These are phyloP conservation scores for Alethe diademata DNA, from an alignment of 2,113 vertebrate genomes.

Conservation along the genomic window DNA sequence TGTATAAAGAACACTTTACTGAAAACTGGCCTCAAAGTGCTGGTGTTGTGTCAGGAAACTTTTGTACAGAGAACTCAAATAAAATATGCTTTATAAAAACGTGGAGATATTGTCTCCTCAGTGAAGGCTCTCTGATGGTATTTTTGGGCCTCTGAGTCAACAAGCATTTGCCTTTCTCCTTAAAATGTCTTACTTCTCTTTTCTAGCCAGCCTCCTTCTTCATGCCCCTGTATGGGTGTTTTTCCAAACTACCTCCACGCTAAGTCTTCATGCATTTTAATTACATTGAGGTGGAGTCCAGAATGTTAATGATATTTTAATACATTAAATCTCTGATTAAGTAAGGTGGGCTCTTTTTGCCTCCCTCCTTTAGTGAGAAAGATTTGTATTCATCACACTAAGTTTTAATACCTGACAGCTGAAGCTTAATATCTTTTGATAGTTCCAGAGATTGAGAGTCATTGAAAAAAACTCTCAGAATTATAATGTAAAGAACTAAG, in stretches of 20 bases:
- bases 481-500: not conserved
- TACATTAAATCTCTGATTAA: not conserved
- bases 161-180: not conserved
- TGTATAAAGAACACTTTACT: not conserved
- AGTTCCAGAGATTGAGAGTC: not conserved
- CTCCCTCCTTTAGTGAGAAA: not conserved
- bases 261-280: not conserved
- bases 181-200: not conserved
- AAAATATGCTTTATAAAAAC: not conserved
- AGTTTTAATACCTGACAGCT: not conserved
- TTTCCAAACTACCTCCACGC: not conserved
- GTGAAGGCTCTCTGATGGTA: not conserved
- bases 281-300: not conserved
- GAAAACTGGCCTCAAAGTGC: not conserved
- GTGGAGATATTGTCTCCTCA: not conserved
- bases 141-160: not conserved
- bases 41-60: not conserved
- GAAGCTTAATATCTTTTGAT: not conserved
- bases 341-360: not conserved
- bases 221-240: not conserved
- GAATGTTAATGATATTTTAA: conserved; percentile 6
- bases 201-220: not conserved
- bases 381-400: not conserved
- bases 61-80: not conserved
- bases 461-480: not conserved